phyloP scores from a whole-genome alignment of 2,113 vertebrate species.

The Lophochroa leadbeateri region DNA sequence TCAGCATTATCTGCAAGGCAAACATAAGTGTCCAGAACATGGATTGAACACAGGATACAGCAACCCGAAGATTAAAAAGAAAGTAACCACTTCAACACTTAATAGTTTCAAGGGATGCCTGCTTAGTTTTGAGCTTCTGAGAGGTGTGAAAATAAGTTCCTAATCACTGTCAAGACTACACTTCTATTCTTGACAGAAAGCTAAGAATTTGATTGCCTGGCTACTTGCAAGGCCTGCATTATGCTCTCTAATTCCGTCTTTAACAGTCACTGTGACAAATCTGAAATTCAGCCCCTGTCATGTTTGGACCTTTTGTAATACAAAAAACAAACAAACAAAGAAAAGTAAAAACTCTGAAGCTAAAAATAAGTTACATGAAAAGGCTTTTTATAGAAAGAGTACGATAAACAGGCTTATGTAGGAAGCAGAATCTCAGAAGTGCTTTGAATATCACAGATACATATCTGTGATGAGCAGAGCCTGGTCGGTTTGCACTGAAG shows the following conservation, averaged over 20 bases:
- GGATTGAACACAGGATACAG: background rate
- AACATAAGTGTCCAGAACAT: accelerated
- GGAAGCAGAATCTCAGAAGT: background rate
- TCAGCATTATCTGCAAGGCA: background rate
- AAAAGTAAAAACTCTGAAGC: background rate
- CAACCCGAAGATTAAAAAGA: background rate
- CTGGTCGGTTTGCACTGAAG: background rate
- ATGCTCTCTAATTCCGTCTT: background rate
- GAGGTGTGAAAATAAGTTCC: background rate
- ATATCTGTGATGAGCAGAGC: accelerated
- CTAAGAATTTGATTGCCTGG: background rate
- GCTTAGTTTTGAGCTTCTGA: background rate
- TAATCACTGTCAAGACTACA: background rate
- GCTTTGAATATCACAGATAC: background rate
- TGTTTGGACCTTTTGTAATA: background rate
- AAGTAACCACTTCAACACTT: background rate
- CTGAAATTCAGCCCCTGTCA: background rate
- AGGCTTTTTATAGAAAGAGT: background rate
- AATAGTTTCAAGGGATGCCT: background rate
- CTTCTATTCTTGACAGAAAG: background rate
- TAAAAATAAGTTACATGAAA: background rate
- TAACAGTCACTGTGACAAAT: background rate
- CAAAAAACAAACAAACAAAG: background rate
- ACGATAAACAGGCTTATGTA: background rate
- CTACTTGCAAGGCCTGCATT: background rate